Conservation (phyloP, 2,888 invertebrate genomes). For the Alentia gelatinosa region DNA sequence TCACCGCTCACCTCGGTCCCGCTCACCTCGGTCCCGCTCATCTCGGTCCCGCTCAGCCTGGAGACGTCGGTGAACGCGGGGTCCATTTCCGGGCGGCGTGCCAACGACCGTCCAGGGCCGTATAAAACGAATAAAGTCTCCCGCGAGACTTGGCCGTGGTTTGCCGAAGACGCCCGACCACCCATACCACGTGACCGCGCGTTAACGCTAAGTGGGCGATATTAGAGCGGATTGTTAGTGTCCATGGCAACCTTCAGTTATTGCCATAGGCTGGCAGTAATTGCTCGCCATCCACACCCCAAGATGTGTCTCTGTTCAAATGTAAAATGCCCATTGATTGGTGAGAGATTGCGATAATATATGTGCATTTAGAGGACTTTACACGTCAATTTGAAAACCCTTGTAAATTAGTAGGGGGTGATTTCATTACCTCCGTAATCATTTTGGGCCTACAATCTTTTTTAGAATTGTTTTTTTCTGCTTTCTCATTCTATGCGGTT, state of each 20-base stretch:
- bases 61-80: background rate
- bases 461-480: too few species aligned
- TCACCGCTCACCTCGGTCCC: too few species aligned
- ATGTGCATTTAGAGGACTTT: too few species aligned
- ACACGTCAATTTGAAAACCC: too few species aligned
- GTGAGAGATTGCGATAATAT: too few species aligned
- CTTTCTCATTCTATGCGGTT: too few species aligned
- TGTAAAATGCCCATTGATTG: too few species aligned
- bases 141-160: background rate
- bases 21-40: too few species aligned
- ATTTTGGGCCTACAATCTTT: too few species aligned
- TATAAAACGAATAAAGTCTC: background rate
- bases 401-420: too few species aligned
- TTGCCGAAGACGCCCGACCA: background rate
- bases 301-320: too few species aligned
- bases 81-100: background rate
- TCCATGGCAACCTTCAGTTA: background rate
- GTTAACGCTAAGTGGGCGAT: background rate
- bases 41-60: background rate
- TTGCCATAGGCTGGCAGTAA: background rate
- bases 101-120: background rate
- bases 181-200: background rate
- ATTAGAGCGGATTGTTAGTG: background rate
- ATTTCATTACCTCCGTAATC: too few species aligned
- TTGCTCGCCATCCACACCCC: background rate